Base-by-base conservation (phyloP, 2,888 invertebrate species). In the Parascotia fuliginaria region DNA sequence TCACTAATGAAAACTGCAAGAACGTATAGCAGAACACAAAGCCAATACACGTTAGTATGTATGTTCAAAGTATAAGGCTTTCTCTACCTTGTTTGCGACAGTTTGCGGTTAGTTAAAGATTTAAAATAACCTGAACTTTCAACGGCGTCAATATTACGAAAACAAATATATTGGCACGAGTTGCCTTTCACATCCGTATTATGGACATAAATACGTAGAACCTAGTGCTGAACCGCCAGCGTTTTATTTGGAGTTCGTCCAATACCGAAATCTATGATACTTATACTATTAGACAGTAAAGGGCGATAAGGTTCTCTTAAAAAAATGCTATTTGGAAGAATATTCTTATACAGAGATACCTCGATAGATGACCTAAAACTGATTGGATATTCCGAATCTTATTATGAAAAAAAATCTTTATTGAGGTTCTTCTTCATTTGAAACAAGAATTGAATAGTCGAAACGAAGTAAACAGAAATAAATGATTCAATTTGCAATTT, bases 401-500 rank as follows among this genome's bases (percentile, higher is more conserved):
- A n/a, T n/a, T n/a, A n/a, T n/a, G n/a, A 28, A 19, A 47, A 28
- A 44, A 39, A 40, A 29, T 33, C 15, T 32, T 16, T 9, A 39
- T n/a, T n/a, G 33, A 29, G 11, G 36, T 41, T 32, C 24, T 7
- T 45, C 12, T 29, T 27, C 33, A 38, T 41, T 43, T 41, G 14
- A 19, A 7, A 29, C 14, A 38, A 46, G 39, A 27, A 43, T 11
- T 9, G 38, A 57, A 34, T 47, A 53, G 49, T 58, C 34, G 45
- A 48, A 46, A 51, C 64, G 22, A 37, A 64, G 60, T 42, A 37
- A 33, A 32, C 48, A 72, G 64, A 70, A 70, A 60, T 65, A 66
- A 81, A 78, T 72, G 71, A 74, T 69, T 57, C 74, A 77, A 83
- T 84, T 80, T 79, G 73, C 73, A 82, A 81, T 83, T 81, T 79